A percentile compares a stretch with the other conserved stretches of the same genome.
These are phyloP conservation scores for Drosophila falleni DNA, from an alignment of 2,888 invertebrate species.

Conservation along the genomic window DNA sequence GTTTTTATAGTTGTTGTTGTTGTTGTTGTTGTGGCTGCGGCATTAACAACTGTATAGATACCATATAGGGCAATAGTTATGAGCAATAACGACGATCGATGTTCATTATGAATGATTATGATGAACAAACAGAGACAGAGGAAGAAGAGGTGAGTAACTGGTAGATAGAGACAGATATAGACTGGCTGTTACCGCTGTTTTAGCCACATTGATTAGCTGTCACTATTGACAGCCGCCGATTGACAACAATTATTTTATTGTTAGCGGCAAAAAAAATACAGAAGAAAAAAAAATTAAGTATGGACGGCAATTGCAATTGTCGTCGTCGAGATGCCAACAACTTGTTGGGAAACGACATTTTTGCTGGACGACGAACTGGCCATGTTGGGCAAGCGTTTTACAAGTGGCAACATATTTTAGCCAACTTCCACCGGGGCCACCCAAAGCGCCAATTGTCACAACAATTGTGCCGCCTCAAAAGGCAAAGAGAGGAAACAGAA, in stretches of 20 bases:
- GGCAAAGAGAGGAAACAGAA: constrained; percentile 13
- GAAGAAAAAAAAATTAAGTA: neutral
- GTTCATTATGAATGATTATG: constrained; percentile 80
- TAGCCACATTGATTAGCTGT: constrained; percentile 73
- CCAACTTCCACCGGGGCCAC: constrained; percentile 53
- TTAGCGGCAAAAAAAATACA: constrained; percentile 16
- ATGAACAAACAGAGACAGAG: constrained; percentile 36
- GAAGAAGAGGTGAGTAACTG: neutral
- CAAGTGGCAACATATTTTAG: constrained; percentile 72
- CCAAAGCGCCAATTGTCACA: constrained; percentile 74
- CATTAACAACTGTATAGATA: constrained; percentile 49
- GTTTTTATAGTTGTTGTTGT: constrained; percentile 9
- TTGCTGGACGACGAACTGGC: constrained; percentile 26
- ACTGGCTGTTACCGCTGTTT: constrained; percentile 3
- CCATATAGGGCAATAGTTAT: constrained; percentile 60
- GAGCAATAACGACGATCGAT: constrained; percentile 39
- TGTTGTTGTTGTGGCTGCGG: constrained; percentile 15
- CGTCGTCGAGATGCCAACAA: constrained; percentile 66
- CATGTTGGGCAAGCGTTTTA: constrained; percentile 75
- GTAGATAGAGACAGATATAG: neutral
- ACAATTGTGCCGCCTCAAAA: constrained; percentile 46
- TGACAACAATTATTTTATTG: constrained; percentile 71
- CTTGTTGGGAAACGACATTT: constrained; percentile 65
- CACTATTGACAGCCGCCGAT: constrained; percentile 71
- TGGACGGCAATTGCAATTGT: constrained; percentile 41